These are phyloP conservation scores for Eupsittula cactorum DNA, from an alignment of 2,113 vertebrate species.

Conservation along the genomic window DNA sequence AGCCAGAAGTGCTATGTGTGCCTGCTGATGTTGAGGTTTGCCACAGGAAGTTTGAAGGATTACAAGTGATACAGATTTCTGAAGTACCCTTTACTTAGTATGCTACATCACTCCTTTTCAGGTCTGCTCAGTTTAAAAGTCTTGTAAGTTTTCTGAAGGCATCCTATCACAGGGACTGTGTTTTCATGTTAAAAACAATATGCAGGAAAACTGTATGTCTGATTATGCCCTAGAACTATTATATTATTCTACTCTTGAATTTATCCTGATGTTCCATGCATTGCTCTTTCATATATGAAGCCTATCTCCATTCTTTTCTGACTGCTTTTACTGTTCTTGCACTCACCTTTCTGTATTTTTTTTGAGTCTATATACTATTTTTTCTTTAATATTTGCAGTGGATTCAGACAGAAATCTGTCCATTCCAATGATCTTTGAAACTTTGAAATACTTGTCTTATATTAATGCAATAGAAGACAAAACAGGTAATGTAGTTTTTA, in stretches of 20 bases:
- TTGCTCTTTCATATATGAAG: neutral
- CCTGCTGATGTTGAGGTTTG: neutral
- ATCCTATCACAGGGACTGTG: neutral
- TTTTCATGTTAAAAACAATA: neutral
- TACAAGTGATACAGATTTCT: neutral
- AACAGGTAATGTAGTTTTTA: neutral
- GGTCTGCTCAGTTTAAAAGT: neutral
- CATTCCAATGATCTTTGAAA: neutral
- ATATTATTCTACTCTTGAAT: neutral
- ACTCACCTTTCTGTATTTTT: neutral
- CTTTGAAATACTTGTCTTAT: slow-evolving; percentile 21
- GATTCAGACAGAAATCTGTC: neutral
- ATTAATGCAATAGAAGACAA: slow-evolving; percentile 11
- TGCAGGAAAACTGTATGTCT: neutral
- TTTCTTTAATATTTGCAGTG: neutral
- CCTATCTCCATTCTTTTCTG: neutral
- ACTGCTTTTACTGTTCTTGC: neutral
- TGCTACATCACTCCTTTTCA: neutral
- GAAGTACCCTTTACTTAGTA: neutral
- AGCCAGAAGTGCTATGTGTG: neutral
- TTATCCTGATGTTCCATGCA: neutral
- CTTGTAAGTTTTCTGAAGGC: neutral
- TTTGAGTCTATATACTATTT: neutral
- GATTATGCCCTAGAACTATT: neutral
- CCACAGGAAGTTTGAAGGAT: neutral